Conservation (phyloP, 2,797 vertebrate species). For the Scomberomorus guttatus region DNA sequence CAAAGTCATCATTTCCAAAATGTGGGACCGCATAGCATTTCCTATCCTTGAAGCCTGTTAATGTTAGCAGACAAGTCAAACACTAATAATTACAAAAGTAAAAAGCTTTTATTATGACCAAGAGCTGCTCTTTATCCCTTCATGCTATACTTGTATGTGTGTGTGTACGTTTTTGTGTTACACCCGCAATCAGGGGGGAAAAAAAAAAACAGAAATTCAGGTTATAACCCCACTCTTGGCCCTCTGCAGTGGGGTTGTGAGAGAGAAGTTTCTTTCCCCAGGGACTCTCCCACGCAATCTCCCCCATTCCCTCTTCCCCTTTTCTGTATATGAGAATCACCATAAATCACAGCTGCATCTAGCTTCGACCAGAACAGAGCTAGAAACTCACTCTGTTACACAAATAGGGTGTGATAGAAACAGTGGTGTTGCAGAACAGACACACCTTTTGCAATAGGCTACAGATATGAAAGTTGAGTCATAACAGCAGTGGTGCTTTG, state of each 20-base stretch:
- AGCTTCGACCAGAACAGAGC: neutral
- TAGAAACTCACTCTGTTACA: neutral
- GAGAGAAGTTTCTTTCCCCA: constrained; percentile 60
- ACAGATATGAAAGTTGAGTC: constrained; percentile 51
- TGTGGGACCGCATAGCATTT: constrained; percentile 16
- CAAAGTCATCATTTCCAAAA: constrained; percentile 21
- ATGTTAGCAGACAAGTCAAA: constrained; percentile 29
- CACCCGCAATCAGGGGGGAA: constrained; percentile 3
- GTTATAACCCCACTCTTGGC: constrained; percentile 65
- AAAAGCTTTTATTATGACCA: neutral
- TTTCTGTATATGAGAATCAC: constrained; percentile 48
- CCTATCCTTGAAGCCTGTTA: neutral
- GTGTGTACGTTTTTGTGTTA: constrained; percentile 14
- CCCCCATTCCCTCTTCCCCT: constrained; percentile 36
- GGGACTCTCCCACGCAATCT: constrained; percentile 73
- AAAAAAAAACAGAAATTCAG: constrained; percentile 47
- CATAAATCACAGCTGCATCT: constrained; percentile 64
- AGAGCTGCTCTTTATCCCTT: neutral
- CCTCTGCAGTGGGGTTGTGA: constrained; percentile 64
- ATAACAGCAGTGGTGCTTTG: constrained; percentile 34
- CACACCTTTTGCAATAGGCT: constrained; percentile 53
- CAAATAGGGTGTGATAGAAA: neutral
- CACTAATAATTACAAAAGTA: constrained; percentile 17
- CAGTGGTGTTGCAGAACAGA: constrained; percentile 20
- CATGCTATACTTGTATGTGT: neutral